Conservation (phyloP, 2,797 vertebrate species). For the Poecilia wingei region DNA sequence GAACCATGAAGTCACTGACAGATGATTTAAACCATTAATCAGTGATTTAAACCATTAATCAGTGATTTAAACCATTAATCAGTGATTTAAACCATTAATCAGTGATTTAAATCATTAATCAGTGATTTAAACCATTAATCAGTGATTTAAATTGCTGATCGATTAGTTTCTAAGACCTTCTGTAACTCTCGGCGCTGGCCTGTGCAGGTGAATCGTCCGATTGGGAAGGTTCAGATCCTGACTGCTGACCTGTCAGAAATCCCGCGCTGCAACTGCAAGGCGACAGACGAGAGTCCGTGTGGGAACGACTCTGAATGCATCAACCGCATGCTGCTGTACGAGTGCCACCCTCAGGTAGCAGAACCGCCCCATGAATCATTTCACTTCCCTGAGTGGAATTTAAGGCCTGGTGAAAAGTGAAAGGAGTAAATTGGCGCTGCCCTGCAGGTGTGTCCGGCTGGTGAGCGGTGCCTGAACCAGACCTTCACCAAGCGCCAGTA, state of each 20-base stretch:
- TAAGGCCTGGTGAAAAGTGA: background rate
- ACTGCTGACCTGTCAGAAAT: conserved; percentile 95
- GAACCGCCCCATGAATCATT: background rate
- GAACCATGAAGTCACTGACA: background rate
- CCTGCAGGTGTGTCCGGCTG: conserved; percentile 88
- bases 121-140: too few relatives aligned
- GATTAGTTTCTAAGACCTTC: background rate
- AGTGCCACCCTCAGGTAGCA: conserved; percentile 91
- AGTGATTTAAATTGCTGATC: background rate
- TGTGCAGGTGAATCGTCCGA: conserved; percentile 90
- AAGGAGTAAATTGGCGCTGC: too few relatives aligned
- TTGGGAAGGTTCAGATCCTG: conserved; percentile 96
- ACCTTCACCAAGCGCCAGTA: conserved; percentile 95
- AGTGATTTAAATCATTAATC: too few relatives aligned
- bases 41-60: too few relatives aligned
- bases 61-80: too few relatives aligned
- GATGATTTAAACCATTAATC: too few relatives aligned
- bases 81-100: too few relatives aligned
- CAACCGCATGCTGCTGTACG: conserved; percentile 97
- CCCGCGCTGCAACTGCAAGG: conserved; percentile 96
- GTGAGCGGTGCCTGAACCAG: conserved; percentile 93
- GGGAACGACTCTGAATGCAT: conserved; percentile 96
- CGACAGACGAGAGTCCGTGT: conserved; percentile 91
- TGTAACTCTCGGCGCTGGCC: background rate
- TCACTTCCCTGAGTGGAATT: background rate